phyloP scores from a whole-genome alignment of 2,797 vertebrate genomes.

The Perodicticus potto region DNA sequence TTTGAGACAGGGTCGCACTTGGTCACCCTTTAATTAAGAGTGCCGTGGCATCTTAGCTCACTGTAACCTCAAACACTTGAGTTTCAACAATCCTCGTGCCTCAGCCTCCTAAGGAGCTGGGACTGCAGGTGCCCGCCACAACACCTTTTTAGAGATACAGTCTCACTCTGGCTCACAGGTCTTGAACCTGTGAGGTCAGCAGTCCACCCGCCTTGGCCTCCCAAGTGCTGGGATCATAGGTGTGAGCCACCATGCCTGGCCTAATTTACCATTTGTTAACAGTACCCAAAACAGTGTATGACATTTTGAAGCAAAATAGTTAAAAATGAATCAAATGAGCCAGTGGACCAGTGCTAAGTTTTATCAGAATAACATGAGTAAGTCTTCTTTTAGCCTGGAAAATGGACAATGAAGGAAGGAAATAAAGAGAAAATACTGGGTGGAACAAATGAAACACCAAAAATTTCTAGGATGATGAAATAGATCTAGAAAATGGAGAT shows the following conservation, averaged over 20 bases:
- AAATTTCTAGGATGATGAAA: not conserved
- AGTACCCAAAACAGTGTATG: not conserved
- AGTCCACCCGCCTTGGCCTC: too few relatives aligned
- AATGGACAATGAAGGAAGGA: not conserved
- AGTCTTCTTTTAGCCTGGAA: not conserved
- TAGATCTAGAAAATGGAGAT: not conserved
- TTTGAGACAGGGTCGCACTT: not conserved
- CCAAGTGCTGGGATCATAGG: too few relatives aligned
- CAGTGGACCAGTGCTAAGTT: not conserved
- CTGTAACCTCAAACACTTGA: not conserved
- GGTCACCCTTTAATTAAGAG: too few relatives aligned
- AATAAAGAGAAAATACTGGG: not conserved
- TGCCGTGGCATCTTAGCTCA: too few relatives aligned
- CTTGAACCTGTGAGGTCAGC: not conserved
- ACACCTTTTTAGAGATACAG: too few relatives aligned
- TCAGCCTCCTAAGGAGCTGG: not conserved
- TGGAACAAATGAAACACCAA: not conserved
- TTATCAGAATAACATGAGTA: constrained; percentile 1
- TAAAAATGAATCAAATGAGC: not conserved
- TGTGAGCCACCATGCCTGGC: too few relatives aligned
- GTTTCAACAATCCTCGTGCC: not conserved
- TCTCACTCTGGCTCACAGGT: too few relatives aligned
- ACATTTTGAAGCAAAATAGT: not conserved
- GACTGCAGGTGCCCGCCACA: too few relatives aligned
- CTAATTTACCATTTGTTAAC: not conserved